Evolutionary conservation across 2,888 invertebrate species (phyloP).

Genomic region (Cheilosia pagana): DNA sequence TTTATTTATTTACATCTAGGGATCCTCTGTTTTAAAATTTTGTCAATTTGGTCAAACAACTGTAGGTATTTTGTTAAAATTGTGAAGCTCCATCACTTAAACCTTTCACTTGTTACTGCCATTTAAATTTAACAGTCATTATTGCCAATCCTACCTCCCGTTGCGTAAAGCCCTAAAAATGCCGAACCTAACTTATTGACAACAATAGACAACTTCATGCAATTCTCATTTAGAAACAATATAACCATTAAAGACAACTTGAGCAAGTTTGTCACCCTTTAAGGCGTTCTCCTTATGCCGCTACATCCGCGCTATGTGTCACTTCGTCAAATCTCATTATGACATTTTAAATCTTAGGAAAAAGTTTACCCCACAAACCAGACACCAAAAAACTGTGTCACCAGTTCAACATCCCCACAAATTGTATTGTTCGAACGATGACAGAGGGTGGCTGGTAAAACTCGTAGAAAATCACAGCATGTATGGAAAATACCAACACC

Average conservation of each 20-base stretch:
- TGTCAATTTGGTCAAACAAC: too few species aligned
- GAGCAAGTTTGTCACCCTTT: not conserved
- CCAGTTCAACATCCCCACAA: slow-evolving; percentile 56
- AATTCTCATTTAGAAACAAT: slow-evolving; percentile 10
- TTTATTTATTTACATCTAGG: too few species aligned
- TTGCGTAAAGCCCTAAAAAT: not conserved
- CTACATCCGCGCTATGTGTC: not conserved
- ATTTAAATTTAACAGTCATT: too few species aligned
- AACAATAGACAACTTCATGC: not conserved
- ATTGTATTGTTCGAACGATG: not conserved
- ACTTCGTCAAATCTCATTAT: slow-evolving; percentile 54
- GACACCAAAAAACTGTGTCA: slow-evolving; percentile 52
- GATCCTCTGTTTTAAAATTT: too few species aligned
- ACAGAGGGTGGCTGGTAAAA: not conserved
- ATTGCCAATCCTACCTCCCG: not conserved
- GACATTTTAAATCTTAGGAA: slow-evolving; percentile 23
- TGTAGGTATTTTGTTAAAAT: too few species aligned
- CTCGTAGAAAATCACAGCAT: slow-evolving; percentile 11
- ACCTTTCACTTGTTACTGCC: too few species aligned
- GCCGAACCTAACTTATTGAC: not conserved
- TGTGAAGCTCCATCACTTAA: too few species aligned
- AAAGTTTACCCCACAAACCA: slow-evolving; percentile 25
- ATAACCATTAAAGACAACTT: not conserved
- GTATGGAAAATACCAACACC: not conserved
- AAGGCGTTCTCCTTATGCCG: not conserved